Evolutionary conservation across 1,140 invertebrate species (phyloP), one percentile per base, ranked within the genome.

Genomic region (Drosophila micromelanica): DNA sequence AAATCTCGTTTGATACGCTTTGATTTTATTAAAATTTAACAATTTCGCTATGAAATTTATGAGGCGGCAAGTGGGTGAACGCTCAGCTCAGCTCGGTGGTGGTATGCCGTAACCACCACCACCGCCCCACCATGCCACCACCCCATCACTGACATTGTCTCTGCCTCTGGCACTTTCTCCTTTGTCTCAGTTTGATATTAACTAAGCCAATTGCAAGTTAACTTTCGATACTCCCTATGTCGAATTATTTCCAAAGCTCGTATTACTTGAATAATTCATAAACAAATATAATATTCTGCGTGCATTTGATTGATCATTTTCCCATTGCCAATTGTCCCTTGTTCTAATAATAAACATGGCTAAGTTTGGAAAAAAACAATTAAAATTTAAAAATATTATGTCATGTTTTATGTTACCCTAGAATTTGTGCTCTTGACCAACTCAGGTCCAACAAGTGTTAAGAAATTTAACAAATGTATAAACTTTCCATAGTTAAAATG

Each of bases 11-110:
- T 82, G 82, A 89, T 87, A 87, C 82, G 82, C 82, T 89, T 87
- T 87, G 82, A 87, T 87, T 87, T 87, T 87, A 87, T 87, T 87
- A 87, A 87, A 87, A 79, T 87, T 87, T 87, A 87, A 89, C 84
- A 82, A 87, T 89, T 79, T 82, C 76, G 49, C 84, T 82, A 82
- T 82, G 76, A 82, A 87, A 87, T 87, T 87, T 87, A 87, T 87
- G 82, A 76, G 67, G 64, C 75, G 46, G 30, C 65, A 69, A 55
- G 49, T 62, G 71, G 61, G 52, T 51, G 45, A 67, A 30, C 15
- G 20, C 27, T 11, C 9, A 27, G 20, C 27, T 11, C 9, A 27
- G n/a, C 30, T 45, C 15, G 38, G 56, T 51, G 48, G 45, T 67
- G 61, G 11, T 27, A 8, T 7, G 30, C 51, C 11, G 27, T 12